Evolutionary conservation across 2,797 vertebrate genomes (phyloP).

Genomic region (Enteromius treurensis): DNA sequence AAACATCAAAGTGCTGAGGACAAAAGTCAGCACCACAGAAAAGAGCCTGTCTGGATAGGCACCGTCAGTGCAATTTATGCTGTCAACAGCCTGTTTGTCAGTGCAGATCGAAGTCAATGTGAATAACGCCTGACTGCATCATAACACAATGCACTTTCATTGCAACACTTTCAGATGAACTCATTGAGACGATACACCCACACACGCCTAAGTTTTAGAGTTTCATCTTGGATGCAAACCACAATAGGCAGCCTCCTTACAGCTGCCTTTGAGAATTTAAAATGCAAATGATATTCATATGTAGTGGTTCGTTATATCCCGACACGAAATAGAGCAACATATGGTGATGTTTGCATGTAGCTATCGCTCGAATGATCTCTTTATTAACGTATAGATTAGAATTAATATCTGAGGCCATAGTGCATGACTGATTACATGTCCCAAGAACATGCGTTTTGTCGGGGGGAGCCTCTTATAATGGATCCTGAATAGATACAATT

Average conservation of each 20-base stretch:
- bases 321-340: background rate
- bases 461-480: constrained; percentile 3
- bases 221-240: constrained; percentile 24
- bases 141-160: constrained; percentile 29
- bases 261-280: constrained; percentile 13
- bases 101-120: background rate
- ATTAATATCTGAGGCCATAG: constrained; percentile 26
- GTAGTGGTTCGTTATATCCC: background rate
- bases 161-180: background rate
- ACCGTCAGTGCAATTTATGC: constrained; percentile 41
- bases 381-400: constrained; percentile 21
- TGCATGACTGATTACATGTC: constrained; percentile 38
- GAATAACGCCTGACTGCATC: constrained; percentile 27
- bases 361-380: constrained; percentile 25
- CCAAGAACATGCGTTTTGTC: constrained; percentile 32
- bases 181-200: background rate
- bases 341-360: constrained; percentile 20
- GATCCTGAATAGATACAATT: constrained; percentile 34
- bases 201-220: constrained; percentile 9
- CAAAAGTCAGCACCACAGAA: constrained; percentile 26
- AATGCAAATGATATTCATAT: constrained; percentile 33
- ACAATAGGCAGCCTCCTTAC: background rate
- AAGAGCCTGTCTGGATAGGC: constrained; percentile 16
- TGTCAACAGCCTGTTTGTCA: constrained; percentile 32
- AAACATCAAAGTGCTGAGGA: constrained; percentile 26